Evolutionary conservation across 2,797 vertebrate species (phyloP), one percentile per base, ranked within the genome.

Genomic region (Tinamus major): DNA sequence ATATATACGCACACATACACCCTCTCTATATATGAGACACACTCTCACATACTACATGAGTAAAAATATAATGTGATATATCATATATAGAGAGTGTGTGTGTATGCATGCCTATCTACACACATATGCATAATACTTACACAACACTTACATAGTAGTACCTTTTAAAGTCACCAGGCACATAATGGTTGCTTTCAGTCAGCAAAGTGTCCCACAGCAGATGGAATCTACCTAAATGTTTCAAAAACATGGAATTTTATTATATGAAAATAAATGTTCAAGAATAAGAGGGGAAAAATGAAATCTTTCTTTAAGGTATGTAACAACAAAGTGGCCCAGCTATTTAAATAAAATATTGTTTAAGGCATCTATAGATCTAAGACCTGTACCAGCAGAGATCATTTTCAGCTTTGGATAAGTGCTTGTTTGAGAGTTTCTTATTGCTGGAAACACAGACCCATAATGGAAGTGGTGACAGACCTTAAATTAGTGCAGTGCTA

Each of bases 391-490:
- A 44, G 14, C 23, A 90, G 68, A 79, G 46, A 83, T 89, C 51
- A 46, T 77, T 33, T 63, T 81, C 39, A 61, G 37, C 77, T 58
- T 67, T 46, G 55, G 37, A 63, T 86, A 91, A 91, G 37, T 94
- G 61, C 42, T 63, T 84, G 9, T 90, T 51, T 81, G 81, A 94
- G 59, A 64, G 39, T 80, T 79, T 87, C 90, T 78, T 94, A 83
- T 42, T 94, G 72, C 59, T 93, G 85, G 56, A 95, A 94, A 84
- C 63, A 76, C 62, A 89, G 70, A 41, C 71, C 74, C 63, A 46
- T 92, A 92, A 93, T 88, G 53, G 82, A 95, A 88, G 94, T 94
- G 95, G 79, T 95, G 93, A 96, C 89, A 94, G 95, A 95, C 74
- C 79, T 96, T 96, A 94, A 95, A 95, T 96, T 93, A 92, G 78